phyloP scores from a whole-genome alignment of 2,113 vertebrate species.

The Alosa alosa region DNA sequence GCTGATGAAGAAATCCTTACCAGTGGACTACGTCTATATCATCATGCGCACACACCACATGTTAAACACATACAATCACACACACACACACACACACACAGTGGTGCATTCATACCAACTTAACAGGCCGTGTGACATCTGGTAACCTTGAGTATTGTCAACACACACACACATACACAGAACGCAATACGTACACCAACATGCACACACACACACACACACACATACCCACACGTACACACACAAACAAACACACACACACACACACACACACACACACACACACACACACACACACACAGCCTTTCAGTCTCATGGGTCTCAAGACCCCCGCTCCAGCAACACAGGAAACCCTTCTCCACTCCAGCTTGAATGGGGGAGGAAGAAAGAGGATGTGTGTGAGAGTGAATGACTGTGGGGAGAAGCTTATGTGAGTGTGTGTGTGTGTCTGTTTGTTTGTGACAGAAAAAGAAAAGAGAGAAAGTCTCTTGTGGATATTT shows the following conservation, averaged over 20 bases:
- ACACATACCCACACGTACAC: too few relatives aligned
- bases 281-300: neutral
- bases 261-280: neutral
- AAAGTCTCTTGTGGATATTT: too few relatives aligned
- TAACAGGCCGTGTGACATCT: slow-evolving; percentile 1
- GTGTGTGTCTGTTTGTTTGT: too few relatives aligned
- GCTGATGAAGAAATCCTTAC: too few relatives aligned
- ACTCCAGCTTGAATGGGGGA: neutral
- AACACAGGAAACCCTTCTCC: slow-evolving; percentile 12
- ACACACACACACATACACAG: neutral
- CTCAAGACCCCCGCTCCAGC: neutral
- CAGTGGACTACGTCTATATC: too few relatives aligned
- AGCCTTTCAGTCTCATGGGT: neutral
- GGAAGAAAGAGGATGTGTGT: neutral
- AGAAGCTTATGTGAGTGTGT: too few relatives aligned
- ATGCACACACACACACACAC: too few relatives aligned
- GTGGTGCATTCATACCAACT: neutral
- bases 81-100: slow-evolving; percentile 8
- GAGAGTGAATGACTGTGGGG: too few relatives aligned
- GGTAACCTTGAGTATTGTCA: neutral
- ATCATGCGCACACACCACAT: neutral
- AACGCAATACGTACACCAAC: neutral
- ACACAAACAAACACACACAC: neutral
- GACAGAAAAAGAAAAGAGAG: too few relatives aligned
- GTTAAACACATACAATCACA: neutral